Evolutionary conservation across 37 sponge, comb jelly and placozoan genomes (phyloP), one percentile per base, ranked within the genome.

Genomic region (Corticium candelabrum): DNA sequence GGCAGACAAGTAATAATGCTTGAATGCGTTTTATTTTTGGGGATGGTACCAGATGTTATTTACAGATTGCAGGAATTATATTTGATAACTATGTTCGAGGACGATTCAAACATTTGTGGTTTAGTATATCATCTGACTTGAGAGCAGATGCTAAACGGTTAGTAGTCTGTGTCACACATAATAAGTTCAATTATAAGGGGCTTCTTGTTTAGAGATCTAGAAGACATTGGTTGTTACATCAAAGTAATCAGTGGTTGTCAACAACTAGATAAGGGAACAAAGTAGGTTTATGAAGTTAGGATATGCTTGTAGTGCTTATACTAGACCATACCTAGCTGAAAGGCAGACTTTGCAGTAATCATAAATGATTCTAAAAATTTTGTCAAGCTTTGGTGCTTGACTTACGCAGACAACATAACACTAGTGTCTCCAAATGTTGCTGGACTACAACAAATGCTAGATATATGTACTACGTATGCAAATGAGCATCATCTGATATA

Each of bases 161-260:
- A 41, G 81, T 75, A 67, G 3, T 21, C 39, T 33, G 73, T 29
- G 29, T 7, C 11, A 21, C 5, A 11, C 5, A 43, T 43, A 11
- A 43, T 43, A 43, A 43, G 11, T 43, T 21, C n/a, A n/a, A n/a
- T n/a, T n/a, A n/a, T 11, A 50, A 50, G 62, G 62, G 62, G 62
- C 62, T 50, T 50, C 62, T 11, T 15, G 2, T 3, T 36, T 39
- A 86, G 87, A 3, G 87, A 86, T 78, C 38, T 86, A 3, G 1
- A 29, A 7, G 87, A 86, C 80, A 78, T 86, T 74, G 84, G 84
- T 31, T 86, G 84, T 37, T 72, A 83, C 62, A 78, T 86, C 5
- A 86, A 82, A 40, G 79, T 86, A 40, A 86, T 86, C 34, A 79
- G 82, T 83, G 87, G 87, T 33, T 86, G 87, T 40, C 87, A 86